Evolutionary conservation across 1,140 invertebrate species (phyloP).

Genomic region (Helicoverpa armigera): DNA sequence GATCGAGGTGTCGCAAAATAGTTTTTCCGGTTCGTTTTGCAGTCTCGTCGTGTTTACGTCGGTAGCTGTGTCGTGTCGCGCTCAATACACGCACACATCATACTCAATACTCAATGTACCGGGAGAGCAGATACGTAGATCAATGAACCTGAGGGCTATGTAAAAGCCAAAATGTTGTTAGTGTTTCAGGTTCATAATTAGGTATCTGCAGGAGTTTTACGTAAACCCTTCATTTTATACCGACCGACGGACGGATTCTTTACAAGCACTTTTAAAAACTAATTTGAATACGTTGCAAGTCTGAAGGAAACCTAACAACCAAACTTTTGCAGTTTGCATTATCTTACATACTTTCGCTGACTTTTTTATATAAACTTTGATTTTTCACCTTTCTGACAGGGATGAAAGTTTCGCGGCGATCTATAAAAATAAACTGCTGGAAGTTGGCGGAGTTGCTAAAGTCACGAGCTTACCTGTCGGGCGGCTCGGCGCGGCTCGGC

Average conservation of each 20-base stretch:
- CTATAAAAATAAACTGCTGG: slow-evolving; percentile 49
- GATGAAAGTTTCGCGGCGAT: slow-evolving; percentile 43
- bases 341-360: slow-evolving; percentile 46
- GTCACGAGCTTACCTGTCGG: neutral
- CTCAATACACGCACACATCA: neutral
- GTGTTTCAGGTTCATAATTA: neutral
- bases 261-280: slow-evolving; percentile 43
- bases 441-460: slow-evolving; percentile 11
- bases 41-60: slow-evolving; percentile 38
- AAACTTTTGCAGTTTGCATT: slow-evolving; percentile 49
- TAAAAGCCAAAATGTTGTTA: neutral
- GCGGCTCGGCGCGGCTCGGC: neutral
- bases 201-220: too few relatives aligned
- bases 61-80: slow-evolving; percentile 8
- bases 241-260: neutral
- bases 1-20: slow-evolving; percentile 70
- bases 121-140: neutral
- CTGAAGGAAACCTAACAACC: slow-evolving; percentile 44
- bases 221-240: neutral
- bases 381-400: slow-evolving; percentile 49
- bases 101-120: neutral
- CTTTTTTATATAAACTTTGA: slow-evolving; percentile 50
- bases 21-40: slow-evolving; percentile 65
- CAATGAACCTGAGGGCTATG: neutral
- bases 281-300: slow-evolving; percentile 49